Evolutionary conservation across 2,888 invertebrate species (phyloP).

Genomic region (Eutolmus rufibarbis): DNA sequence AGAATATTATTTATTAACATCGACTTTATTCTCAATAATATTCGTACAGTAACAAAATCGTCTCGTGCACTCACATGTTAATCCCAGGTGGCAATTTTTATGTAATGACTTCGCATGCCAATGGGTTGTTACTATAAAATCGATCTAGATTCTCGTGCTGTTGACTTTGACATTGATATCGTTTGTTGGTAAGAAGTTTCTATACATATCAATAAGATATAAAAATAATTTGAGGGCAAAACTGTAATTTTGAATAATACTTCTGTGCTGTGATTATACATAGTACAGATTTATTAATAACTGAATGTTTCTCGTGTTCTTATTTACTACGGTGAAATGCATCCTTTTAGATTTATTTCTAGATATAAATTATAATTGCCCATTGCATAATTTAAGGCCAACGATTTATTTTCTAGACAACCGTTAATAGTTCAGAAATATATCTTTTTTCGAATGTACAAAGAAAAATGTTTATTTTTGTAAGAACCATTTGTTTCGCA

Average conservation of each 20-base stretch:
- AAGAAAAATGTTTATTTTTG: background rate
- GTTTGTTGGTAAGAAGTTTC: background rate
- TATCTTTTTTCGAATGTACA: background rate
- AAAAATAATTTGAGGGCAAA: background rate
- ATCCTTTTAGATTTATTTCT: background rate
- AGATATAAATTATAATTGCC: background rate
- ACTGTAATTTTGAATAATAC: background rate
- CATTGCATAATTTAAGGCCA: background rate
- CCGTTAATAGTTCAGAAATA: background rate
- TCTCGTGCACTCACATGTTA: background rate
- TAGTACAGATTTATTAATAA: background rate
- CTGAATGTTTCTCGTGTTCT: background rate
- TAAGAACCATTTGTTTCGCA: background rate
- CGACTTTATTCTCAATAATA: background rate
- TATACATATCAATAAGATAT: background rate
- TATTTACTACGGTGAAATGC: background rate
- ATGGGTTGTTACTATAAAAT: constrained; percentile 28
- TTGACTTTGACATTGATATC: constrained; percentile 21
- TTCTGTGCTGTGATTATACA: background rate
- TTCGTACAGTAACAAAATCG: background rate
- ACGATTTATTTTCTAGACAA: background rate
- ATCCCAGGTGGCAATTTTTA: background rate
- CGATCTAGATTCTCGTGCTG: constrained; percentile 1
- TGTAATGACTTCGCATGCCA: constrained; percentile 20
- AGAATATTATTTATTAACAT: background rate